Evolutionary conservation across 2,113 vertebrate species (phyloP).

Genomic region (Motacilla tschutschensis): DNA sequence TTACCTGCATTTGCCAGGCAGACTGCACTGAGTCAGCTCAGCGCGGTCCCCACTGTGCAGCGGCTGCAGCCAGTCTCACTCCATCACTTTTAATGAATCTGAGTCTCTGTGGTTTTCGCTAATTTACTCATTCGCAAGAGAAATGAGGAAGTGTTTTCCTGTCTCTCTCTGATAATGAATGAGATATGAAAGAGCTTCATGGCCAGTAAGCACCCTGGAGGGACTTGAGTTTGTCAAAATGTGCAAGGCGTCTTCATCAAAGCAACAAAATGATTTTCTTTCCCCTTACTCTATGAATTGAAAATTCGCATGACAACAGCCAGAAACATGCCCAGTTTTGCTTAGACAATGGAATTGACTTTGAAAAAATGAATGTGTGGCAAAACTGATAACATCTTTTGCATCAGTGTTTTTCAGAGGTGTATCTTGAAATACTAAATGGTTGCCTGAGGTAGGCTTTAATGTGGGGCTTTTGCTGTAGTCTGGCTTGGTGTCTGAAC

Average conservation of each 20-base stretch:
- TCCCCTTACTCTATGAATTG: slow-evolving; percentile 24
- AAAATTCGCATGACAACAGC: slow-evolving; percentile 46
- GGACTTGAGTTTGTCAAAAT: slow-evolving; percentile 65
- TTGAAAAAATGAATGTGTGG: neutral
- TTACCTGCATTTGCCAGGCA: slow-evolving; percentile 7
- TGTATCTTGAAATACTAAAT: slow-evolving; percentile 9
- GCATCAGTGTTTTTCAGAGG: neutral
- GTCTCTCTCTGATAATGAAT: slow-evolving; percentile 66
- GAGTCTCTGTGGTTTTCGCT: slow-evolving; percentile 62
- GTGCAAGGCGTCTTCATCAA: slow-evolving; percentile 58
- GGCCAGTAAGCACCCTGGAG: slow-evolving; percentile 70
- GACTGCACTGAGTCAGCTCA: slow-evolving; percentile 58
- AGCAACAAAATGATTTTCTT: slow-evolving; percentile 60
- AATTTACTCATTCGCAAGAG: slow-evolving; percentile 65
- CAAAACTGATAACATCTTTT: slow-evolving; percentile 29
- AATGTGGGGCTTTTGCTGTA: neutral
- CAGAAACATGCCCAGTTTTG: slow-evolving; percentile 37
- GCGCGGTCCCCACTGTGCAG: slow-evolving; percentile 28
- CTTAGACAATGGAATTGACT: slow-evolving; percentile 40
- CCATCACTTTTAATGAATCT: slow-evolving; percentile 71
- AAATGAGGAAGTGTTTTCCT: slow-evolving; percentile 64
- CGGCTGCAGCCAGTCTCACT: slow-evolving; percentile 59
- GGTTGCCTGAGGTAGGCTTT: neutral
- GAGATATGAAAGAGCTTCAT: slow-evolving; percentile 73
- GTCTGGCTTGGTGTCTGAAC: neutral